phyloP scores from a whole-genome alignment of 2,113 vertebrate genomes.

The Lophura nycthemera region DNA sequence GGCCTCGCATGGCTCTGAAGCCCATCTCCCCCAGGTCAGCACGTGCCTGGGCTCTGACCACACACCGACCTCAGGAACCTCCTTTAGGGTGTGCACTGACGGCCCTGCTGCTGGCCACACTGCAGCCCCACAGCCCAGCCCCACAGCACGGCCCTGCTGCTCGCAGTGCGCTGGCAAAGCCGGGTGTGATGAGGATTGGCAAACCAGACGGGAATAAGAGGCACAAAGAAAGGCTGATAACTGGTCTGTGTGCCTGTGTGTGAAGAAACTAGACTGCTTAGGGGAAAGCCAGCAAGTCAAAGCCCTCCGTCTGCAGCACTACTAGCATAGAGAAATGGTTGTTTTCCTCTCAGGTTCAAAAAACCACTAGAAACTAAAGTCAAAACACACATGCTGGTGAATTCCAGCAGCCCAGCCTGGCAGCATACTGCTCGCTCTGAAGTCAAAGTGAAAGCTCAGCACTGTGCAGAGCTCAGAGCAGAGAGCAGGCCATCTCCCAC shows the following conservation, averaged over 20 bases:
- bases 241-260: not conserved
- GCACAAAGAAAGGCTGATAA: constrained; percentile 20
- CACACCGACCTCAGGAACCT: not conserved
- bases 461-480: not conserved
- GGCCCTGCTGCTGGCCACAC: not conserved
- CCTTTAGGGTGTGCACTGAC: rapidly evolving
- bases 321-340: not conserved
- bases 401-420: constrained; percentile 25
- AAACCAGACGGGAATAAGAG: not conserved
- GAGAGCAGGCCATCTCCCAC: not conserved
- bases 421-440: not conserved
- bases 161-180: not conserved
- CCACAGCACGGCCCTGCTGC: not conserved
- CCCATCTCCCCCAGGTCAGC: not conserved
- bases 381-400: not conserved
- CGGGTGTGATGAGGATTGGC: not conserved
- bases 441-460: constrained; percentile 49
- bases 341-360: not conserved
- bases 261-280: not conserved
- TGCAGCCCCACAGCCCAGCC: too few relatives aligned
- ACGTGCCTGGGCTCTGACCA: not conserved
- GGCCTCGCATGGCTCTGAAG: not conserved
- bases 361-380: not conserved
- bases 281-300: not conserved
- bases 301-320: not conserved